These are phyloP conservation scores for Gavia stellata DNA, from an alignment of 2,113 vertebrate species.

Conservation along the genomic window DNA sequence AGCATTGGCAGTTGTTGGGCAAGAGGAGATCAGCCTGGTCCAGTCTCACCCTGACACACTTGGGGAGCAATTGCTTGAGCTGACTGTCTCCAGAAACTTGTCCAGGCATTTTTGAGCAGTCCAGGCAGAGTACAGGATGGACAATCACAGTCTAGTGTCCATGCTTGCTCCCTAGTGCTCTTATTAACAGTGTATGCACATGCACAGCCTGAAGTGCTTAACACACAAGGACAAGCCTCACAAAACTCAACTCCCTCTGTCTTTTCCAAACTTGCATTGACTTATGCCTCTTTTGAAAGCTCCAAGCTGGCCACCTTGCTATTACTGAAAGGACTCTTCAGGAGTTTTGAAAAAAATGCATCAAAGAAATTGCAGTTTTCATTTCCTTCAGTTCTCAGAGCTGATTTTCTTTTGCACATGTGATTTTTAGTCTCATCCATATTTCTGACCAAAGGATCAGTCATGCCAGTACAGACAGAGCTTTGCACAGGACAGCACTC, in stretches of 20 bases:
- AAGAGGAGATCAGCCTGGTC: background rate
- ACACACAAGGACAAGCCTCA: background rate
- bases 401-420: background rate
- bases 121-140: background rate
- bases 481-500: background rate
- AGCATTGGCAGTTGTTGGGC: fast-evolving
- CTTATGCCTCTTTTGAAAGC: background rate
- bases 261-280: background rate
- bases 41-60: background rate
- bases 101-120: background rate
- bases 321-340: background rate
- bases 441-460: background rate
- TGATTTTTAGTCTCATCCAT: background rate
- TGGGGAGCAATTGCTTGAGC: background rate
- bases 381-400: background rate
- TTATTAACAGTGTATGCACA: background rate
- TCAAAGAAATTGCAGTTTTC: background rate
- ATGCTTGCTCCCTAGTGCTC: background rate
- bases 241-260: background rate
- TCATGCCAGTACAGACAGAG: background rate
- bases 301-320: background rate
- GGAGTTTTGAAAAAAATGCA: background rate
- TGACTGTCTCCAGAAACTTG: background rate
- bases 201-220: background rate
- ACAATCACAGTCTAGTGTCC: background rate